These are phyloP conservation scores for Phrynocephalus guinanensis DNA, from an alignment of 2,797 vertebrate genomes.

Conservation along the genomic window DNA sequence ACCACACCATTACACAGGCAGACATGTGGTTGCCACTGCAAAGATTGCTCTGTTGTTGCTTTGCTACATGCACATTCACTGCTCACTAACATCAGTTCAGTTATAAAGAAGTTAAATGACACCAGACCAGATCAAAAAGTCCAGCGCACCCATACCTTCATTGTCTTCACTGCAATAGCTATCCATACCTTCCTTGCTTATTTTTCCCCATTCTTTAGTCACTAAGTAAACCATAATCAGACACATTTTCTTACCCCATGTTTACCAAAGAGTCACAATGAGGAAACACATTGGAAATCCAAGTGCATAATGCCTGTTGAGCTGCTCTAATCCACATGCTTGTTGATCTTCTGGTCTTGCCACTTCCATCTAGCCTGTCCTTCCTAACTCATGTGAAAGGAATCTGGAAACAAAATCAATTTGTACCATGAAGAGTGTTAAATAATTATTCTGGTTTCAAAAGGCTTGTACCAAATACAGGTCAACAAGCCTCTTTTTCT, in stretches of 20 bases:
- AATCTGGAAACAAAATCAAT: background rate
- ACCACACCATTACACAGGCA: no score
- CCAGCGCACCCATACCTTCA: no score
- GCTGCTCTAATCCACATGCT: background rate
- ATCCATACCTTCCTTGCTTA: no score
- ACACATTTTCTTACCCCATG: background rate
- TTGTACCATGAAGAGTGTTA: background rate
- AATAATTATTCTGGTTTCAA: background rate
- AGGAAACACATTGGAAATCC: background rate
- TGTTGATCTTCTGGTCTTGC: background rate
- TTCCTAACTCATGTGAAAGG: background rate
- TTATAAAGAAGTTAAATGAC: no score
- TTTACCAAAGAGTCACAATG: no score
- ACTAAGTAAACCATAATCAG: background rate
- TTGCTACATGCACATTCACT: no score
- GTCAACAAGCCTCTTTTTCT: background rate
- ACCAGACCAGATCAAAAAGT: no score
- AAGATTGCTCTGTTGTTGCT: no score
- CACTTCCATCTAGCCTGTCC: background rate
- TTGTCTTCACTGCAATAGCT: no score
- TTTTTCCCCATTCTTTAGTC: background rate
- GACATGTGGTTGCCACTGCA: no score
- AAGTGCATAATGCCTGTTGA: background rate
- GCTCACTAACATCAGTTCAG: no score
- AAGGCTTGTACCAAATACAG: constrained; percentile 1